Conservation (phyloP, 2,888 invertebrate genomes). For the Vannuccia rotundouncinata region DNA sequence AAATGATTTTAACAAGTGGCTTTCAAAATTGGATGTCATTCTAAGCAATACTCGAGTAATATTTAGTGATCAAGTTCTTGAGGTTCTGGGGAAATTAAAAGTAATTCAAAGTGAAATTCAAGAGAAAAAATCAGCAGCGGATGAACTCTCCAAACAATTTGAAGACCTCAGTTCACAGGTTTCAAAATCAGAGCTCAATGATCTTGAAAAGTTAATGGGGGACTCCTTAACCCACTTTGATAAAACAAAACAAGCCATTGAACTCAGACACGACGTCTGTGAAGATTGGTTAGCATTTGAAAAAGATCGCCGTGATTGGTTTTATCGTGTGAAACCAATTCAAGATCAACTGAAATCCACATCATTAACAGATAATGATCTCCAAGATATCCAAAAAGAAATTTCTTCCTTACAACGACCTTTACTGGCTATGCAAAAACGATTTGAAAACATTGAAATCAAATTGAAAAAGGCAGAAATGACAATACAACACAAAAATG, state of each 20-base stretch:
- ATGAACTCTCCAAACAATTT: not conserved
- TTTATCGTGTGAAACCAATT: not conserved
- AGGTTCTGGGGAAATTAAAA: not conserved
- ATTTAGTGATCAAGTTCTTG: not conserved
- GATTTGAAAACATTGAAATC: not conserved
- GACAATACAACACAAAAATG: not conserved
- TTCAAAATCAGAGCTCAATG: not conserved
- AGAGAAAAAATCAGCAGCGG: not conserved
- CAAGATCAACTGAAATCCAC: not conserved
- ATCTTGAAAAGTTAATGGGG: not conserved
- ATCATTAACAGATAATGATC: not conserved
- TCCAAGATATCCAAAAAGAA: not conserved
- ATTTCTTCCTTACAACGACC: not conserved
- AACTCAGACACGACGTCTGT: not conserved
- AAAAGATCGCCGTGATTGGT: constrained; percentile 9
- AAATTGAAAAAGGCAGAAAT: not conserved
- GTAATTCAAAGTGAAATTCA: not conserved
- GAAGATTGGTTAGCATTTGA: constrained; percentile 7
- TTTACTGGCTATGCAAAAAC: not conserved
- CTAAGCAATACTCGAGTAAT: not conserved
- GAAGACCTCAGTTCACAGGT: not conserved
- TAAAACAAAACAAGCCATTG: not conserved
- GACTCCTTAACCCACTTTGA: not conserved
- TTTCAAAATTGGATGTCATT: not conserved
- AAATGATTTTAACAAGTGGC: not conserved